Conservation (phyloP, 2,888 invertebrate species). For the Sesia bembeciformis region DNA sequence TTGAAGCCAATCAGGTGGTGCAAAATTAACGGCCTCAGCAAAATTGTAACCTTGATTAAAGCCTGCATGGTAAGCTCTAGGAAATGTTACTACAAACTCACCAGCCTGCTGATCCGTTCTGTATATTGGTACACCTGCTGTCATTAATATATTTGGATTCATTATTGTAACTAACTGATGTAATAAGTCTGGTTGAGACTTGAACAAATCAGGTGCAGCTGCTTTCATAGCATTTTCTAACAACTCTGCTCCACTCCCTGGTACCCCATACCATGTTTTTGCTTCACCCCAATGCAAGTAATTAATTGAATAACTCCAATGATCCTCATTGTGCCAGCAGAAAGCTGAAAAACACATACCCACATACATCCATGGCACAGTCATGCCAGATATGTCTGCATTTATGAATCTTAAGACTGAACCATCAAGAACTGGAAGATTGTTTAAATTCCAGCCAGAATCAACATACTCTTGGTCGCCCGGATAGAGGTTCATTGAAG, state of each 20-base stretch:
- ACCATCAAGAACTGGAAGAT: slow-evolving; percentile 80
- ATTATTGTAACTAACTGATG: slow-evolving; percentile 87
- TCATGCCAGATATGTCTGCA: slow-evolving; percentile 83
- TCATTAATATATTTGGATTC: slow-evolving; percentile 82
- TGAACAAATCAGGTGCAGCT: slow-evolving; percentile 83
- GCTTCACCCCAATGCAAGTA: slow-evolving; percentile 89
- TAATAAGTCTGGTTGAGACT: slow-evolving; percentile 81
- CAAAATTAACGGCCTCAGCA: slow-evolving; percentile 90
- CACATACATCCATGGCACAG: slow-evolving; percentile 88
- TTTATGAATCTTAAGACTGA: slow-evolving; percentile 83
- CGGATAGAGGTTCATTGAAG: slow-evolving; percentile 73
- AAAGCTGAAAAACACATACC: slow-evolving; percentile 90
- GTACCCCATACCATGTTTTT: slow-evolving; percentile 88
- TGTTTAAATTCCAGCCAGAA: slow-evolving; percentile 86
- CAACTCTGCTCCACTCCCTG: slow-evolving; percentile 78
- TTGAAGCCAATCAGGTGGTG: slow-evolving; percentile 84
- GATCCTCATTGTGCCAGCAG: slow-evolving; percentile 90
- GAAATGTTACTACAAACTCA: slow-evolving; percentile 88
- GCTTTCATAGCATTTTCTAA: slow-evolving; percentile 82
- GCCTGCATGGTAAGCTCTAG: slow-evolving; percentile 86
- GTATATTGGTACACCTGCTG: slow-evolving; percentile 74
- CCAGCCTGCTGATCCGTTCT: slow-evolving; percentile 83
- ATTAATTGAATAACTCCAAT: slow-evolving; percentile 89
- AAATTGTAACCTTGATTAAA: slow-evolving; percentile 89
- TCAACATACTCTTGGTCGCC: slow-evolving; percentile 78